These are phyloP conservation scores for Cardiocondyla obscurior DNA, from an alignment of 1,140 invertebrate genomes.

Conservation along the genomic window DNA sequence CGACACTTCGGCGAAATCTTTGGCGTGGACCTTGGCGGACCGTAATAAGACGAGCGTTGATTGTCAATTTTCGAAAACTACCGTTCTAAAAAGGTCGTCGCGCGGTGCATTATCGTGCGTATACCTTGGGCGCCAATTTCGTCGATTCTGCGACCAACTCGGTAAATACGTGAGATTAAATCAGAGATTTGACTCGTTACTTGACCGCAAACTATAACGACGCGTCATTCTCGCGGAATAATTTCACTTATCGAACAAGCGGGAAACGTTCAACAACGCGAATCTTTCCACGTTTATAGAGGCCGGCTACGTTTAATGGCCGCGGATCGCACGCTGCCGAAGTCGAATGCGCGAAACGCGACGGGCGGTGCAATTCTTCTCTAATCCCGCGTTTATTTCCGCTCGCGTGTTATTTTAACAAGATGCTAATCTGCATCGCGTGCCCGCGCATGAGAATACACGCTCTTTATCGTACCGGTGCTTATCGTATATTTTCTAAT, in stretches of 20 bases:
- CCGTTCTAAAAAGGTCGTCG: background rate
- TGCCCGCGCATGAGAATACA: slow-evolving; percentile 1
- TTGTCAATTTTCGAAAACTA: background rate
- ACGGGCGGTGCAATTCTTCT: slow-evolving; percentile 34
- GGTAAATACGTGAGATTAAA: background rate
- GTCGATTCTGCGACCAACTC: background rate
- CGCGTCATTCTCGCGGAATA: too few species aligned
- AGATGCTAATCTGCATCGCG: slow-evolving; percentile 37
- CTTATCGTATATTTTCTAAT: slow-evolving; percentile 28
- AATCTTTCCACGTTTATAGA: background rate
- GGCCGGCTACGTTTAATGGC: background rate
- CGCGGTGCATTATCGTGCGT: background rate
- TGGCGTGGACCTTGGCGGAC: background rate
- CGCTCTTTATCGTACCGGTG: slow-evolving; percentile 54
- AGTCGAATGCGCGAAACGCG: background rate
- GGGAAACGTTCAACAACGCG: background rate
- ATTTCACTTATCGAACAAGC: background rate
- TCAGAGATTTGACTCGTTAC: too few species aligned
- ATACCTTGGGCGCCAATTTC: background rate
- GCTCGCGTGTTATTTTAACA: slow-evolving; percentile 26
- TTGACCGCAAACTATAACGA: too few species aligned
- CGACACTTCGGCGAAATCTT: slow-evolving; percentile 51
- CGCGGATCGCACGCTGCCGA: background rate
- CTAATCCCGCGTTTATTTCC: slow-evolving; percentile 12
- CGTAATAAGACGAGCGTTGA: background rate